phyloP scores from a whole-genome alignment of 1,140 invertebrate species.

The Drosophila burlai region DNA sequence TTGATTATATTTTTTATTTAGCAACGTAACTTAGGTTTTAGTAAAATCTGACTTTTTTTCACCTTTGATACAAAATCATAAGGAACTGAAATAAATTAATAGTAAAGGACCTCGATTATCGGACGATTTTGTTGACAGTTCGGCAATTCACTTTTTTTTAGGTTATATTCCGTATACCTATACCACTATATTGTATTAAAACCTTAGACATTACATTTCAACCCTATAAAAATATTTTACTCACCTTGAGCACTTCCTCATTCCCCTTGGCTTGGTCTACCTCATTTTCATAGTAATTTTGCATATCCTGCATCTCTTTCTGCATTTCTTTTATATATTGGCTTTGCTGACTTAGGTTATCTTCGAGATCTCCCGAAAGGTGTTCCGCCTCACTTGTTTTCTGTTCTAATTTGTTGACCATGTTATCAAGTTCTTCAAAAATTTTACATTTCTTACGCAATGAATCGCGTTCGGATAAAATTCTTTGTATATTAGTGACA shows the following conservation, averaged over 20 bases:
- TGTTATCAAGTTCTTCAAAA: conserved; percentile 40
- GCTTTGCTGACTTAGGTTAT: conserved; percentile 45
- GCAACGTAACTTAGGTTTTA: too few species aligned
- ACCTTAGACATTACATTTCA: too few species aligned
- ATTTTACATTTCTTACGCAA: conserved; percentile 57
- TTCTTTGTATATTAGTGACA: conserved; percentile 45
- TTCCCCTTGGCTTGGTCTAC: conserved; percentile 47
- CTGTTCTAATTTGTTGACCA: conserved; percentile 15
- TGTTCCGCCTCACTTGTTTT: conserved; percentile 27
- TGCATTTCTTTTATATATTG: conserved; percentile 62
- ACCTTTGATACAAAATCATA: too few species aligned
- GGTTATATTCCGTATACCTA: too few species aligned
- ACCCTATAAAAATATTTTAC: not conserved
- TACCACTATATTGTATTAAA: too few species aligned
- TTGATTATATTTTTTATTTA: too few species aligned
- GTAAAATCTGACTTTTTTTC: too few species aligned
- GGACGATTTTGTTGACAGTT: too few species aligned
- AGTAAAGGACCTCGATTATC: too few species aligned
- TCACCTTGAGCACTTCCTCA: conserved; percentile 61
- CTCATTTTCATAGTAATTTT: conserved; percentile 64
- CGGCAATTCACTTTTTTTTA: too few species aligned
- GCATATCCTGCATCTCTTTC: conserved; percentile 67
- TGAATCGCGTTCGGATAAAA: conserved; percentile 60
- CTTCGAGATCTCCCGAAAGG: conserved; percentile 19
- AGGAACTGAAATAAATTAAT: too few species aligned